Base-by-base conservation (phyloP, 2,113 vertebrate genomes). In the Dascyllus trimaculatus region DNA sequence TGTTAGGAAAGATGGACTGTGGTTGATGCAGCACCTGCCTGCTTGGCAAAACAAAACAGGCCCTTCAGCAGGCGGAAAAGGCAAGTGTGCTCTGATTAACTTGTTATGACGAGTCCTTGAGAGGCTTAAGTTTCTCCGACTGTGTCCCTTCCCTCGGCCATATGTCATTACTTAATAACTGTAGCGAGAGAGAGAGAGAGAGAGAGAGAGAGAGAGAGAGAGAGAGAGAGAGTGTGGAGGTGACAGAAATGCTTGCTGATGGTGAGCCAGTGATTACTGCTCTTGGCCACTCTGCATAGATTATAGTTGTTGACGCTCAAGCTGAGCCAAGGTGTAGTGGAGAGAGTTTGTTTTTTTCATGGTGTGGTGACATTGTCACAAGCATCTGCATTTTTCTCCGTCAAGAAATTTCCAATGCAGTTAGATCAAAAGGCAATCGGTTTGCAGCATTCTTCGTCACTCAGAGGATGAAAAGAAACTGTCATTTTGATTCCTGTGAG, bases 131-230 rank as follows among this genome's bases (percentile, higher is more conserved):
- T 85, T 88, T 75, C 77, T 51, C 75, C 57, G 32, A 75, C 66
- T 71, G 51, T 59, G 69, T 81, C 79, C 70, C 80, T 78, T 90
- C 53, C 76, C 70, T 85, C 35, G 24, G 73, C 81, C 79, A 86
- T 88, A 89, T 87, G 88, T 85, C 82, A 86, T 84, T 77, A 79
- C 78, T 83, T 91, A 92, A 91, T 87, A 88, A 86, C 65, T 88
- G 58, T 51, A 75, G 71, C 64, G n/a, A n/a, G n/a, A n/a, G n/a
- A n/a, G n/a, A 75, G 76, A 7, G 68, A 48, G 56, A 73, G 74
- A 4, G 51, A 11, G 19, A 26, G 64, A 18, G 38, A 68, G 61
- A 69, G 67, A 24, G 59, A 21, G 29, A 69, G 26, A 68, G 49
- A 51, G 48, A 58, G 51, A 1, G 11, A n/a, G 58, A 75, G 25